Evolutionary conservation across 2,797 vertebrate species (phyloP), one percentile per base, ranked within the genome.

Genomic region (Lagorchestes hirsutus): DNA sequence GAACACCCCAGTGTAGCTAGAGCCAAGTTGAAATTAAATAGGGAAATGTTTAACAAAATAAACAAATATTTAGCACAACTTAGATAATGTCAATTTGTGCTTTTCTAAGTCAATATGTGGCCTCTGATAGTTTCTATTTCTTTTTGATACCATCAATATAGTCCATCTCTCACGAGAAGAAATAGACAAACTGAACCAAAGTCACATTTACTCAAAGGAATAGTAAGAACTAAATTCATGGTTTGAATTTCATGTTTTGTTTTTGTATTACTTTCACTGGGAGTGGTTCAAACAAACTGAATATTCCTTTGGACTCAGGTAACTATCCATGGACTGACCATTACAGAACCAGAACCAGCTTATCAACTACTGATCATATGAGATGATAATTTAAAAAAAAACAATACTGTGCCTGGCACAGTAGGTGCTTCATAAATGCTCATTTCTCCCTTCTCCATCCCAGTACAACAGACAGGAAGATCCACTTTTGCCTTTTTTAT

Each of bases 261-360:
- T 67, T 67, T 67, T 67, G 40, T 22, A 2, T n/a, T 74, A 1
- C 34, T 74, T 74, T 74, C 34, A 74, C 16, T n/a, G 34, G 31
- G 1, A 67, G 34, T 74, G 34, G 62, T n/a, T 74, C 13, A 74
- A 16, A n/a, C 4, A 93, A 95, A 11, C 13, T 74, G 46, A 91
- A 58, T 90, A 55, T 62, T 96, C 91, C 92, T 94, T 90, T 90
- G 94, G 96, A 95, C 50, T 28, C 31, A 54, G 58, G 40, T 34
- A 1, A 0, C 74, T 62, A 58, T 96, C 62, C 40, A 0, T 29
- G 28, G n/a, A 46, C 34, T 93, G 1, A 52, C 28, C 5, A 0
- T 55, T 40, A 34, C 40, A 92, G 54, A 27, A 13, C 5, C 34
- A 6, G 59, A 34, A 62, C 11, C 22, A 24, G 12, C 27, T 94